A percentile compares a stretch with the other conserved stretches of the same genome.
phyloP scores from a whole-genome alignment of 64 coral and sea anemone genomes.

The Hydrozoanthus tunicans region DNA sequence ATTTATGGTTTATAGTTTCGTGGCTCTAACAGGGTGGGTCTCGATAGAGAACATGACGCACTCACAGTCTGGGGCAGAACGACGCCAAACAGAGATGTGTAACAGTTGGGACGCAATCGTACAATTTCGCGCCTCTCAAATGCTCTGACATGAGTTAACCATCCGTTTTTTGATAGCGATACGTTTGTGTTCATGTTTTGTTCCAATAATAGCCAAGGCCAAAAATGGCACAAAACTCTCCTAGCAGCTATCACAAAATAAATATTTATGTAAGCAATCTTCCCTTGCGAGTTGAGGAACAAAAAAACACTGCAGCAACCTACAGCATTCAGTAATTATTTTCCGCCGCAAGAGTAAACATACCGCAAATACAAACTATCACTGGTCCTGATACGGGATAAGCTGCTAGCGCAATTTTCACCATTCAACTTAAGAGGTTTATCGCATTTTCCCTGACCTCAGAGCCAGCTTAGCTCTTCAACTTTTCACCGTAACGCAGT shows the following conservation, averaged over 20 bases:
- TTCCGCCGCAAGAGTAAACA: neutral
- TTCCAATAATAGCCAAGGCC: constrained; percentile 37
- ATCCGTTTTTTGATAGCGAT: too few relatives aligned
- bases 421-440: constrained; percentile 11
- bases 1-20: constrained; percentile 50
- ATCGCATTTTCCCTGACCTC: constrained; percentile 47
- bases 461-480: neutral
- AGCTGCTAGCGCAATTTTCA: constrained; percentile 22
- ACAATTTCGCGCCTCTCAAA: too few relatives aligned
- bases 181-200: neutral
- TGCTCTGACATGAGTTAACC: too few relatives aligned
- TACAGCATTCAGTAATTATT: constrained; percentile 30
- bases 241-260: constrained; percentile 35
- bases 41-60: too few relatives aligned
- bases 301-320: neutral
- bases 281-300: neutral
- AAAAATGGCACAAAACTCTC: neutral
- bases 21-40: neutral
- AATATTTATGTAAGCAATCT: constrained; percentile 18
- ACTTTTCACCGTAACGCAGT: neutral
- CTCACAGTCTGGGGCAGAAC: neutral
- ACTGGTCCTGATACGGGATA: neutral
- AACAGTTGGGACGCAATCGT: too few relatives aligned
- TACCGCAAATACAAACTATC: neutral
- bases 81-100: neutral